phyloP scores from a whole-genome alignment of 2,888 invertebrate genomes.

The Brachypalpus laphriformis region DNA sequence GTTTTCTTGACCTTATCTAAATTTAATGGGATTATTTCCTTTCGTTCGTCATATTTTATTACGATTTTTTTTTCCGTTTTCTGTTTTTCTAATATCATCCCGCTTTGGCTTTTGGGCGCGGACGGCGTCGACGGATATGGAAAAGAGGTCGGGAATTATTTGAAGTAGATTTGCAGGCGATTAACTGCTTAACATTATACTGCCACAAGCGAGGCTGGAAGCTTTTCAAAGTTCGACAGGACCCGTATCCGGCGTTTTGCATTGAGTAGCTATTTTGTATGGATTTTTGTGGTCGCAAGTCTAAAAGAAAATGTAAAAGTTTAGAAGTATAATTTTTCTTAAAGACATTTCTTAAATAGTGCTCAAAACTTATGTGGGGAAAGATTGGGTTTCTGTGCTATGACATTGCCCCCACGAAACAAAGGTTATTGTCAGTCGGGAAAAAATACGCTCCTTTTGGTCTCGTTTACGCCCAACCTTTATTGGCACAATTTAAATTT shows the following conservation, averaged over 20 bases:
- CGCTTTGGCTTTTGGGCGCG: not conserved
- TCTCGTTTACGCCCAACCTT: not conserved
- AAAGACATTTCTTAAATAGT: constrained; percentile 4
- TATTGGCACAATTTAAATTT: constrained; percentile 33
- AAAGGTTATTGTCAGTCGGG: not conserved
- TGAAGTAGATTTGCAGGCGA: constrained; percentile 58
- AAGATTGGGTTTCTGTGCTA: not conserved
- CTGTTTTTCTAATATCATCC: constrained; percentile 8
- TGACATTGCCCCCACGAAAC: not conserved
- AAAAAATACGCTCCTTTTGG: not conserved
- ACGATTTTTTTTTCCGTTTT: constrained; percentile 1
- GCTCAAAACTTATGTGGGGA: not conserved
- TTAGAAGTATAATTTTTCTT: not conserved
- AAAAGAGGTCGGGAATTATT: constrained; percentile 39
- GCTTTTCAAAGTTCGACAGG: not conserved
- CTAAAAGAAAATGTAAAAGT: constrained; percentile 1
- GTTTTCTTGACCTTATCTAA: constrained; percentile 61
- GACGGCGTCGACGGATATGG: not conserved
- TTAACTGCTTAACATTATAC: constrained; percentile 46
- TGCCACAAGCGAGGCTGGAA: constrained; percentile 9
- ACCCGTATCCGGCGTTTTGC: not conserved
- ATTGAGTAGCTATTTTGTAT: not conserved
- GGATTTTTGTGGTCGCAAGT: not conserved
- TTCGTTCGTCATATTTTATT: constrained; percentile 56
- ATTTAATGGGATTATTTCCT: constrained; percentile 61